Base-by-base conservation (phyloP, 2,113 vertebrate genomes). In the Abramis brama region DNA sequence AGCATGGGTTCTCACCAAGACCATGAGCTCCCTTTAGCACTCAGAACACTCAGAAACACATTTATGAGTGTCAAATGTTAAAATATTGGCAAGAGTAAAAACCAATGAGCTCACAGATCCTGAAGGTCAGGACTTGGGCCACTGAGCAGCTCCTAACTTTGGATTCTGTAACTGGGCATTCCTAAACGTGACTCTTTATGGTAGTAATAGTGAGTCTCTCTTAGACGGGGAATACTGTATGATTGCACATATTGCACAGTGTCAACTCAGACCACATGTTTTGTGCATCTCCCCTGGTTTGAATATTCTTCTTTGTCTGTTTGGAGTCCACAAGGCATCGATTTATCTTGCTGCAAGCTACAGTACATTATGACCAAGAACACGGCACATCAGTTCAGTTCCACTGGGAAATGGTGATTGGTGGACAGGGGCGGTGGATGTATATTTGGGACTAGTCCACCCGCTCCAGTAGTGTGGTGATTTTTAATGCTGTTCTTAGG, bases 81-180 rank as follows among this genome's bases (percentile, higher is more conserved):
- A 88, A 66, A 77, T 66, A 84, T 86, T 88, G 84, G 79, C 57
- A 60, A 71, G 62, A 82, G 33, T 55, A 60, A 70, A 75, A 23
- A 27, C 39, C 10, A 12, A 70, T 19, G 21, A 79, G 62, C 70
- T 64, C 64, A 78, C 25, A 2, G 81, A 23, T 5, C 13, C 50
- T 39, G 12, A 47, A 76, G 78, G 59, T 25, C 57, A 76, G 59
- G 57, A 19, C 5, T 50, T 3, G 3, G 70, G 33, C 25, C 36
- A 77, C 15, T 80, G 68, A 75, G 86, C 45, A 73, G 19, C 43
- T 85, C 66, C 30, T 68, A n/a, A 73, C 30, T 70, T 79, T 83
- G 21, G 30, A 73, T 73, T 57, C 62, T 50, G 25, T 71, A 82
- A 19, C 36, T 64, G 15, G 8, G 47, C 12, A 15, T 78, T 74